phyloP scores from a whole-genome alignment of 2,888 invertebrate species.

The Lasioglossum villosulum region DNA sequence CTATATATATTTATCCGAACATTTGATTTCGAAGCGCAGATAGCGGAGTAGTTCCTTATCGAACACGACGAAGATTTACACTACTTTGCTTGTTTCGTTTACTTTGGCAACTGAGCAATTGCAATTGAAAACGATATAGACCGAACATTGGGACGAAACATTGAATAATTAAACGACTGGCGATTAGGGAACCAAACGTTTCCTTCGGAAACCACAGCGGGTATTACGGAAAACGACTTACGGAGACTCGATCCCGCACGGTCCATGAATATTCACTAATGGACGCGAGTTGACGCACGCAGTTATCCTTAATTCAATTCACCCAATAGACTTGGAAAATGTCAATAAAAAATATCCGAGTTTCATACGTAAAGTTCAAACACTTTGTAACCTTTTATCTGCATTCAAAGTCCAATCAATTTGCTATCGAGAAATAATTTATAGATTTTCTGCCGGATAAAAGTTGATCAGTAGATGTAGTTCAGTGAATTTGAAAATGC shows the following conservation, averaged over 20 bases:
- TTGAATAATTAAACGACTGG: constrained; percentile 7
- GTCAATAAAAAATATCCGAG: not conserved
- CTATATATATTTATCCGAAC: not conserved
- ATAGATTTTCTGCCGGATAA: not conserved
- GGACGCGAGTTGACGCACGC: constrained; percentile 44
- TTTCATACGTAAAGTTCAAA: not conserved
- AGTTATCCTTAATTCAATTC: constrained; percentile 60
- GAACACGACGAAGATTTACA: not conserved
- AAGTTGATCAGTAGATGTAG: not conserved
- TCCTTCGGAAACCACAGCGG: not conserved
- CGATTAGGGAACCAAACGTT: not conserved
- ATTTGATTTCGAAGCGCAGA: not conserved
- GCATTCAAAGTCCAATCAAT: not conserved
- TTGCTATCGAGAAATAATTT: not conserved
- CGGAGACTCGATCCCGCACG: constrained; percentile 35
- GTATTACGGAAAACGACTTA: constrained; percentile 1
- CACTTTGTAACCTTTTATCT: not conserved
- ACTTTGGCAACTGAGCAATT: not conserved
- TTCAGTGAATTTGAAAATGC: not conserved
- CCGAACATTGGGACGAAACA: not conserved
- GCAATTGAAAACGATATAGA: not conserved
- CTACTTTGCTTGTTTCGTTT: not conserved
- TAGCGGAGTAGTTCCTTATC: not conserved
- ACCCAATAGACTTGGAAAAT: constrained; percentile 16
- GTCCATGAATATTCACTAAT: constrained; percentile 63